Evolutionary conservation across 1,140 invertebrate genomes (phyloP).

Genomic region (Arion vulgaris): DNA sequence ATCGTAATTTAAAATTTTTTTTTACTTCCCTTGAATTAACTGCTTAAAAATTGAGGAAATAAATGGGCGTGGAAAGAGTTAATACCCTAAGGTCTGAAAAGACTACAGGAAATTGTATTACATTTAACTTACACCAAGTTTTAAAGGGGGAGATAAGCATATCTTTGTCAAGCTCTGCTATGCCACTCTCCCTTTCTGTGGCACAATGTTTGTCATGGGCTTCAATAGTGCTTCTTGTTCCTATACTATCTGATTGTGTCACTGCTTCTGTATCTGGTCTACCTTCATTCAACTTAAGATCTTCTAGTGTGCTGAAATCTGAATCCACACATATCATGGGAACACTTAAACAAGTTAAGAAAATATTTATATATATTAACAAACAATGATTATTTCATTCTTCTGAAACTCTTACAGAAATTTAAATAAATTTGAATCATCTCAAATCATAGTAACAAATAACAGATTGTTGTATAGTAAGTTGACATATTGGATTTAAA

Average conservation of each 20-base stretch:
- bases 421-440: no score
- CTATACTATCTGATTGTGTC: not conserved
- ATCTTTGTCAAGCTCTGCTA: not conserved
- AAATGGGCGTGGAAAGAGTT: no score
- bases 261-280: not conserved
- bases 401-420: no score
- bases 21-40: no score
- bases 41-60: no score
- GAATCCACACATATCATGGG: constrained; percentile 1
- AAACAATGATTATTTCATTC: no score
- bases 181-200: not conserved
- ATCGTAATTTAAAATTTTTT: no score
- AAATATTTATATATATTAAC: no score
- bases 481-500: no score
- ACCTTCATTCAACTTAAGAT: not conserved
- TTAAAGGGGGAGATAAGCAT: not conserved
- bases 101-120: not conserved
- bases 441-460: no score
- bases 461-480: no score
- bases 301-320: constrained; percentile 13
- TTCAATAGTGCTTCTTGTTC: not conserved
- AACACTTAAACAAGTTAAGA: not conserved
- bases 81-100: no score
- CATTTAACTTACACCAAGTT: not conserved
- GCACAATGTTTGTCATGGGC: not conserved